Evolutionary conservation across 2,888 invertebrate genomes (phyloP).

Genomic region (Nematopogon swammerdamellus): DNA sequence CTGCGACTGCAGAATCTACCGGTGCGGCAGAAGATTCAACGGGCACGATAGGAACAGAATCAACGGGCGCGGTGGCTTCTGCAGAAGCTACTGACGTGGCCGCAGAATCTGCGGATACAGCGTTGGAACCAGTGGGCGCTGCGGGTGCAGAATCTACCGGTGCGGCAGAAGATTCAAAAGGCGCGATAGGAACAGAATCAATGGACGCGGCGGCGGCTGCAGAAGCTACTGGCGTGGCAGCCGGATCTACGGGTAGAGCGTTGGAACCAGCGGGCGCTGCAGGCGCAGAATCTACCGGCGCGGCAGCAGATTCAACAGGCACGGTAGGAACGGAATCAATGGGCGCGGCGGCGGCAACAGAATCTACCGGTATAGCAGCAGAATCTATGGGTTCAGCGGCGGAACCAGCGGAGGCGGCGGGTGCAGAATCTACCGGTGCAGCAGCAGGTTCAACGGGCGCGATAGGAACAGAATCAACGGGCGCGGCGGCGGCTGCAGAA

Average conservation of each 20-base stretch:
- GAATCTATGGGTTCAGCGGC: too few relatives aligned
- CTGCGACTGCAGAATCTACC: background rate
- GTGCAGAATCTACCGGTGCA: conserved; percentile 1
- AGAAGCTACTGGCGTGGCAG: too few relatives aligned
- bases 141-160: too few relatives aligned
- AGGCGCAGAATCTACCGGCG: too few relatives aligned
- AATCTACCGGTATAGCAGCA: background rate
- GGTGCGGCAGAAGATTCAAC: background rate
- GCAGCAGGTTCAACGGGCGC: background rate
- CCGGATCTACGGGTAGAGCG: too few relatives aligned
- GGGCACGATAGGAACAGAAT: background rate
- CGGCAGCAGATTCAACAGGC: too few relatives aligned
- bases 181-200: too few relatives aligned
- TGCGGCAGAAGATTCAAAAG: too few relatives aligned
- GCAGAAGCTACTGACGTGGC: background rate
- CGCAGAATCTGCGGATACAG: conserved; percentile 13
- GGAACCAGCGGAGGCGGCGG: background rate
- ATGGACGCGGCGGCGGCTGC: too few relatives aligned
- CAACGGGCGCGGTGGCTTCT: background rate
- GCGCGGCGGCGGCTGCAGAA: background rate
- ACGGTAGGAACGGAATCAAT: too few relatives aligned
- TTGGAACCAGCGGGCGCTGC: too few relatives aligned
- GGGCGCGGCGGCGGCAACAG: background rate
- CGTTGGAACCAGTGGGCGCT: too few relatives aligned
- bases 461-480: background rate